These are phyloP conservation scores for Phalacrocorax carbo DNA, from an alignment of 2,113 vertebrate genomes.

Conservation along the genomic window DNA sequence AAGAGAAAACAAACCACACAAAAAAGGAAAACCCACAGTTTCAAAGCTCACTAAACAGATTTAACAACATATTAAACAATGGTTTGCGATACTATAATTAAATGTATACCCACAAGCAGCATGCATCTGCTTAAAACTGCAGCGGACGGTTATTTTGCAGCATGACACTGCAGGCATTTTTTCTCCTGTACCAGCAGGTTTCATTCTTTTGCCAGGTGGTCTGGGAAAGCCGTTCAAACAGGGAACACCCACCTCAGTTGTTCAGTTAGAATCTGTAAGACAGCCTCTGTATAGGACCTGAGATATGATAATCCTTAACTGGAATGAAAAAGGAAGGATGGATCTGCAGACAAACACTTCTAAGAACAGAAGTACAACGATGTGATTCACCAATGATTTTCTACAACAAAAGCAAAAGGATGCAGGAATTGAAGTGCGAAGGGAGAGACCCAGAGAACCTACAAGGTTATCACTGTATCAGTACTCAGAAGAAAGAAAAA, in stretches of 20 bases:
- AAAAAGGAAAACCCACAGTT: neutral
- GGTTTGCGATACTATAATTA: neutral
- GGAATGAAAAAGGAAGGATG: constrained; percentile 7
- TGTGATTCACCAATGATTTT: neutral
- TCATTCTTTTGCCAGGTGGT: constrained; percentile 14
- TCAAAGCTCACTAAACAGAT: neutral
- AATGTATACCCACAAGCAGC: neutral
- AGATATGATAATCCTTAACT: neutral
- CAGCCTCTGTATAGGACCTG: neutral
- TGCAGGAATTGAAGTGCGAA: neutral
- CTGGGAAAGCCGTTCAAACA: neutral
- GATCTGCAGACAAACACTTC: neutral
- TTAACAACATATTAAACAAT: neutral
- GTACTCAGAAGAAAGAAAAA: constrained; percentile 14
- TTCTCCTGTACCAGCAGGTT: constrained; percentile 23
- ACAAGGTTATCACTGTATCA: neutral
- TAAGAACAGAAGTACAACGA: neutral
- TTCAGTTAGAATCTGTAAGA: constrained; percentile 11
- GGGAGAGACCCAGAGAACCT: neutral
- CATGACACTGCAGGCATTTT: constrained; percentile 12
- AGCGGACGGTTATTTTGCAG: neutral
- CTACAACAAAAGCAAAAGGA: neutral
- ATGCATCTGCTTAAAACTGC: neutral
- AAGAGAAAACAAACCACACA: neutral
- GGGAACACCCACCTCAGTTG: constrained; percentile 28